Conservation (phyloP, 2,888 invertebrate genomes). For the Dugesia japonica region DNA sequence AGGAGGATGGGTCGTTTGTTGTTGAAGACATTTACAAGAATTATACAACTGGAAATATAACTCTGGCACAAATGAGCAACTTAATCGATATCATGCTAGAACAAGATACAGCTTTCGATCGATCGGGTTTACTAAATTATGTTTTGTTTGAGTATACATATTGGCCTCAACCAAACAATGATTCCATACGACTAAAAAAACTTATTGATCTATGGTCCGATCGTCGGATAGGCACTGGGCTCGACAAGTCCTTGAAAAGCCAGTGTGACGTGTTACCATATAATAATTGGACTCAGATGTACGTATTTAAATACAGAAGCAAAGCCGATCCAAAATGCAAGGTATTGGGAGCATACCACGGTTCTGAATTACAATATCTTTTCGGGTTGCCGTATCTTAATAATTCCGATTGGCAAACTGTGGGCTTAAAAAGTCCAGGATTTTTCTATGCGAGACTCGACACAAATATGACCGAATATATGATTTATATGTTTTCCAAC, state of each 20-base stretch:
- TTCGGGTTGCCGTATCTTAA: constrained; percentile 51
- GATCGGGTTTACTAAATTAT: constrained; percentile 38
- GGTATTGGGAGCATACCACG: constrained; percentile 49
- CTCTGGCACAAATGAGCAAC: constrained; percentile 36
- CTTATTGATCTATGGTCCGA: constrained; percentile 41
- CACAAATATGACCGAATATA: constrained; percentile 49
- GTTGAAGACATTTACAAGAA: constrained; percentile 38
- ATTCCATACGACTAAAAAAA: constrained; percentile 41
- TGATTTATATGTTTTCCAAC: constrained; percentile 49
- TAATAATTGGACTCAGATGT: constrained; percentile 40
- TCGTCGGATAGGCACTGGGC: constrained; percentile 42
- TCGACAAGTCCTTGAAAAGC: constrained; percentile 41
- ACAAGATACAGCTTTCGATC: constrained; percentile 26
- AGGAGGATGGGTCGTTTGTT: constrained; percentile 44
- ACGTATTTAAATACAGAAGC: constrained; percentile 46
- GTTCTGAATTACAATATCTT: constrained; percentile 50
- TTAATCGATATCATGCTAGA: constrained; percentile 21
- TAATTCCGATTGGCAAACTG: constrained; percentile 41
- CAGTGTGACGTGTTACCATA: constrained; percentile 38
- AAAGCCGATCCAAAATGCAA: constrained; percentile 42
- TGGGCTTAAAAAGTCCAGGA: constrained; percentile 42
- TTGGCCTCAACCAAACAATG: constrained; percentile 45
- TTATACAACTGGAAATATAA: constrained; percentile 23
- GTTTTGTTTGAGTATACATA: constrained; percentile 46
- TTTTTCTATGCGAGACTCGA: constrained; percentile 45